Evolutionary conservation across 2,113 vertebrate genomes (phyloP).

Genomic region (Willisornis vidua): DNA sequence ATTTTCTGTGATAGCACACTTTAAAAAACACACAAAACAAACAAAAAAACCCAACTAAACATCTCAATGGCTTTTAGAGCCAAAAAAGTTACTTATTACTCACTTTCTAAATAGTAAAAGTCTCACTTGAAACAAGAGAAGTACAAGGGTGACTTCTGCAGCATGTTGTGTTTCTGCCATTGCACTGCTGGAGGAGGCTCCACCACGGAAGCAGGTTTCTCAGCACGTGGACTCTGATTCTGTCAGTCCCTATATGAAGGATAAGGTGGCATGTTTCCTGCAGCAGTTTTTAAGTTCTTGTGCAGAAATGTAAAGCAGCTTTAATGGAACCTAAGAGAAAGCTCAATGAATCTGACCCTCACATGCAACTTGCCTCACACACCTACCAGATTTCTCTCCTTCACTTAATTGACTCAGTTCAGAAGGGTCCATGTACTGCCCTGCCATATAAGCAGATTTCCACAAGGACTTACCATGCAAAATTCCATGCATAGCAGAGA

Average conservation of each 20-base stretch:
- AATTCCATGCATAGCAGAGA: background rate
- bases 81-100: background rate
- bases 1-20: background rate
- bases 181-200: background rate
- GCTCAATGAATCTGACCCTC: background rate
- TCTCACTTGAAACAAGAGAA: background rate
- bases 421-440: background rate
- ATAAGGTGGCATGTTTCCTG: background rate
- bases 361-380: background rate
- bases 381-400: background rate
- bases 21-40: background rate
- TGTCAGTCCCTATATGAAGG: background rate
- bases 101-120: background rate
- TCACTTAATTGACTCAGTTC: background rate
- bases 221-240: background rate
- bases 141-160: background rate
- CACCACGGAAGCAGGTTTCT: background rate
- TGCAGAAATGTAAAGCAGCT: background rate
- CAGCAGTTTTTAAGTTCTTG: background rate
- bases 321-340: background rate
- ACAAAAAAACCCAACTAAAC: background rate
- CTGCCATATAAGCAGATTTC: background rate
- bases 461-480: accelerated
- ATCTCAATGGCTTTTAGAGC: background rate
- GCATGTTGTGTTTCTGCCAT: accelerated